These are phyloP conservation scores for Drosophila trichaetosa DNA, from an alignment of 2,888 invertebrate genomes.

Conservation along the genomic window DNA sequence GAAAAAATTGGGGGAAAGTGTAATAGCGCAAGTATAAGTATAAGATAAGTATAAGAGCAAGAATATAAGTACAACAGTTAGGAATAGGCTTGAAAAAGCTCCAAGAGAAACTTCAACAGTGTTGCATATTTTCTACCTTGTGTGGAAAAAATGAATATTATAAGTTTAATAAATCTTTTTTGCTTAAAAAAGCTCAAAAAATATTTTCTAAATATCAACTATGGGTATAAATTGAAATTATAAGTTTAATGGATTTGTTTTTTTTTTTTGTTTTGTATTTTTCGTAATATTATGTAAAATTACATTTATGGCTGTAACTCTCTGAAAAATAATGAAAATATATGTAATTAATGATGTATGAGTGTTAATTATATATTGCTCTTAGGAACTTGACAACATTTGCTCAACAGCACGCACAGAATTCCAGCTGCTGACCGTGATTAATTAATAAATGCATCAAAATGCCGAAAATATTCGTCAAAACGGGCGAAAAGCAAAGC, in stretches of 20 bases:
- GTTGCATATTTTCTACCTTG: neutral
- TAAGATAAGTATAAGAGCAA: neutral
- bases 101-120: neutral
- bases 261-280: neutral
- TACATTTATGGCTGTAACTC: too few relatives aligned
- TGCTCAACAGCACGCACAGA: neutral
- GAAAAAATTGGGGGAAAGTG: neutral
- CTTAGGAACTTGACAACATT: neutral
- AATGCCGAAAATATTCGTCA: neutral
- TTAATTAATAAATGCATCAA: constrained; percentile 4
- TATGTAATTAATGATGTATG: neutral
- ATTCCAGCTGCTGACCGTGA: neutral
- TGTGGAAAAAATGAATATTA: too few relatives aligned
- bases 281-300: neutral
- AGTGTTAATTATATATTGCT: neutral
- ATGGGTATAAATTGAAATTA: neutral
- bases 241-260: neutral
- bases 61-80: neutral
- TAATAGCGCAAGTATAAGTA: neutral
- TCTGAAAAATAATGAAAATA: neutral
- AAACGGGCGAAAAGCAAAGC: neutral
- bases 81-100: neutral
- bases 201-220: neutral
- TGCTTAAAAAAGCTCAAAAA: neutral
- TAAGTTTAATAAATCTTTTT: too few relatives aligned